These are phyloP conservation scores for Ascaphus truei DNA, from an alignment of 2,113 vertebrate genomes.

Conservation along the genomic window DNA sequence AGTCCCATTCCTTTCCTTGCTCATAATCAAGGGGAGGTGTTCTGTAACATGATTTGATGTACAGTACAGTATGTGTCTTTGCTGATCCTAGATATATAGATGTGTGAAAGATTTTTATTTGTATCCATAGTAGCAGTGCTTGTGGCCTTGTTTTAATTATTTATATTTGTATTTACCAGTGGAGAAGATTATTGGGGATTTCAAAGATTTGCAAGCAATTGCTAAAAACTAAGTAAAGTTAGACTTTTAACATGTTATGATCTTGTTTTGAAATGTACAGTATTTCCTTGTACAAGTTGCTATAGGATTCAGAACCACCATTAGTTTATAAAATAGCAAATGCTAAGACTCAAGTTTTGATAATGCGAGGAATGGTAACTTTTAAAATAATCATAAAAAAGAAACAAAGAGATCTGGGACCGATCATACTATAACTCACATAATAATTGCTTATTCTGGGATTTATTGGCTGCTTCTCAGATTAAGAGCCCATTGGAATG, in stretches of 20 bases:
- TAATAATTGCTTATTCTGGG: neutral
- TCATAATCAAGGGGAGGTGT: neutral
- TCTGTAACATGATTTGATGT: neutral
- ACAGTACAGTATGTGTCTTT: neutral
- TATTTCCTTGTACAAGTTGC: too few relatives aligned
- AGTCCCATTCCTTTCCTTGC: neutral
- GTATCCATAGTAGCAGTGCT: neutral
- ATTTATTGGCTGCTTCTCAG: slow-evolving; percentile 8
- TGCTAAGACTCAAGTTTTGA: neutral
- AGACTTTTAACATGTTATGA: neutral
- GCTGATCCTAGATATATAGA: neutral
- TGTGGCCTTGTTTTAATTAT: neutral
- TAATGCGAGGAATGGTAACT: too few relatives aligned
- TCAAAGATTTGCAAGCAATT: neutral
- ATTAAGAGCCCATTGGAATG: slow-evolving; percentile 14
- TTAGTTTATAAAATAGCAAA: neutral
- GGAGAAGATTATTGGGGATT: neutral
- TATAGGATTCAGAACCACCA: too few relatives aligned
- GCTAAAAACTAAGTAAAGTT: neutral
- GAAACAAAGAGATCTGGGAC: slow-evolving; percentile 5
- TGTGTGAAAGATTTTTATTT: neutral
- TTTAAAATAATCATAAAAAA: neutral
- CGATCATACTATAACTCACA: slow-evolving; percentile 1
- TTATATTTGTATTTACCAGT: neutral
- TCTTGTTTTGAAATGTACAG: too few relatives aligned